These are phyloP conservation scores for Sterrhoptilus dennistouni DNA, from an alignment of 2,113 vertebrate species.

Conservation along the genomic window DNA sequence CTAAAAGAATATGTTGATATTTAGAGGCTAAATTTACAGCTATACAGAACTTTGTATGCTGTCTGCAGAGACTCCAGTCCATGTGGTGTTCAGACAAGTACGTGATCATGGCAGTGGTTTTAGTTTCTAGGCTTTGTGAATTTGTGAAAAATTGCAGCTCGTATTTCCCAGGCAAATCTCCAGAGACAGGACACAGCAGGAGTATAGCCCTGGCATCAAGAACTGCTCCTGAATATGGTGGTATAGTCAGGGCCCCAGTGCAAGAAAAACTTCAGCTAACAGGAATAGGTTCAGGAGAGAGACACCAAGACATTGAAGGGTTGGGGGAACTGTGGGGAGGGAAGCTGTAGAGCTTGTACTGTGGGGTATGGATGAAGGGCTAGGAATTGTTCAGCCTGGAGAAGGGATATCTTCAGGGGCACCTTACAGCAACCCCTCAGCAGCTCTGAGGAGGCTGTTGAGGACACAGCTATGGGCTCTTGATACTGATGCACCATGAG, in stretches of 20 bases:
- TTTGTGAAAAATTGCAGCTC: not conserved
- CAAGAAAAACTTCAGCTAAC: not conserved
- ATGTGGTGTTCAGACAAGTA: not conserved
- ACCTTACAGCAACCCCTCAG: not conserved
- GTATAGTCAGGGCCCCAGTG: not conserved
- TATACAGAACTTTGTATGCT: not conserved
- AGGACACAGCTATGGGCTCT: not conserved
- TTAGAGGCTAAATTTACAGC: not conserved
- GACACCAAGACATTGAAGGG: not conserved
- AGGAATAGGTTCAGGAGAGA: not conserved
- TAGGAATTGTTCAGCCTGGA: not conserved
- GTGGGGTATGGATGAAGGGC: not conserved
- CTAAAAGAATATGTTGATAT: not conserved
- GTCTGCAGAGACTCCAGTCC: not conserved
- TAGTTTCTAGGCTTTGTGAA: not conserved
- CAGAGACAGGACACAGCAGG: not conserved
- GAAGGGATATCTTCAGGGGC: not conserved
- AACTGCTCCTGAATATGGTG: not conserved
- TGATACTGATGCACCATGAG: not conserved
- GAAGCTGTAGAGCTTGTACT: not conserved
- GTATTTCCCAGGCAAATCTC: not conserved
- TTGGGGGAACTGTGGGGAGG: not conserved
- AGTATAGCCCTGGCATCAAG: not conserved
- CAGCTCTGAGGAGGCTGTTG: not conserved
- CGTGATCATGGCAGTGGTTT: fast-evolving